Evolutionary conservation across 2,113 vertebrate genomes (phyloP).

Genomic region (Rhegmatorhina hoffmannsi): DNA sequence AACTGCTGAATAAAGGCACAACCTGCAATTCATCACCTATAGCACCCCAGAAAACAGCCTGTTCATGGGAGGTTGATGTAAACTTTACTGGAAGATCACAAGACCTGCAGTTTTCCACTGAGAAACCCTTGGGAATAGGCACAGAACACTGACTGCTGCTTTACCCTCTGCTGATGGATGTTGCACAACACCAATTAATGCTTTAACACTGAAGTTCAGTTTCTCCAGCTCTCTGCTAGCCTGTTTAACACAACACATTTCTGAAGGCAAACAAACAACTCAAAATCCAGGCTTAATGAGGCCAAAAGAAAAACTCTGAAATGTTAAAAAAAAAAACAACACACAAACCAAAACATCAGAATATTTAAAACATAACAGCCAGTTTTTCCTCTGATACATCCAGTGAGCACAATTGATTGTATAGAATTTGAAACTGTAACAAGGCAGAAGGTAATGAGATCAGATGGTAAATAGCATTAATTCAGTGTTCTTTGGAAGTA

Average conservation of each 20-base stretch:
- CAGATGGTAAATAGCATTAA: conserved; percentile 5
- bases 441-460: not conserved
- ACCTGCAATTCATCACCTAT: not conserved
- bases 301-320: not conserved
- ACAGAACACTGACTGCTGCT: not conserved
- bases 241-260: not conserved
- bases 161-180: conserved; percentile 10
- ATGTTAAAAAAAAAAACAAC: not conserved
- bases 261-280: not conserved
- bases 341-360: not conserved
- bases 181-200: conserved; percentile 17
- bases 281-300: not conserved
- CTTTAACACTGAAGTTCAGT: not conserved
- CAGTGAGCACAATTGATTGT: not conserved
- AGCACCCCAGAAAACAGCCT: not conserved
- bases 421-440: not conserved
- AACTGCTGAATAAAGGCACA: not conserved
- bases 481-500: not conserved
- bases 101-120: not conserved
- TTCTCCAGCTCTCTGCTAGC: not conserved
- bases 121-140: not conserved
- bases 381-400: not conserved
- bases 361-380: not conserved
- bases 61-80: not conserved
- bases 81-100: not conserved